Evolutionary conservation across 1,140 invertebrate genomes (phyloP).

Genomic region (Orchesella cincta): DNA sequence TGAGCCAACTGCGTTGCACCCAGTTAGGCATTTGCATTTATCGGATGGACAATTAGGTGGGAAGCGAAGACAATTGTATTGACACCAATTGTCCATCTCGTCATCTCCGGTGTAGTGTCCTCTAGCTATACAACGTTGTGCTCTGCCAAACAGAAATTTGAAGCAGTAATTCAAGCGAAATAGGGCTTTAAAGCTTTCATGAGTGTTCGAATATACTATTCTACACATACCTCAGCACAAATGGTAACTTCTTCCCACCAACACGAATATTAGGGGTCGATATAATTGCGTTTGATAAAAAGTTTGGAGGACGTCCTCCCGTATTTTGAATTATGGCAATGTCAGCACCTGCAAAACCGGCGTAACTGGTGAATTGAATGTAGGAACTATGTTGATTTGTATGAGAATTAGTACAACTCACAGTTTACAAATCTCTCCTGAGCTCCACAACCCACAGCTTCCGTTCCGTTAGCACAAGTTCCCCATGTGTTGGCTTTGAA

Average conservation of each 20-base stretch:
- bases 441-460: conserved; percentile 71
- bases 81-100: conserved; percentile 78
- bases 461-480: conserved; percentile 77
- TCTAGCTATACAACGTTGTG: conserved; percentile 73
- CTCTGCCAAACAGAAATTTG: conserved; percentile 59
- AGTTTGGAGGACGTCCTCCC: conserved; percentile 62
- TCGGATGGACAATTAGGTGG: conserved; percentile 77
- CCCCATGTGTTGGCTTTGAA: conserved; percentile 84
- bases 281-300: conserved; percentile 57
- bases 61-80: conserved; percentile 78
- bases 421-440: conserved; percentile 85
- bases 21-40: conserved; percentile 68
- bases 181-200: conserved; percentile 3
- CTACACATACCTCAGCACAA: background rate
- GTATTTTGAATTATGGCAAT: conserved; percentile 75
- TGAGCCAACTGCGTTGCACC: conserved; percentile 31
- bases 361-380: background rate
- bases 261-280: background rate
- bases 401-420: background rate
- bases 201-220: conserved; percentile 11
- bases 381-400: background rate
- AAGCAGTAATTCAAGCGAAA: no score
- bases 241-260: background rate
- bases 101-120: conserved; percentile 65
- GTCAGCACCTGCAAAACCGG: conserved; percentile 65